These are phyloP conservation scores for Diadophis punctatus DNA, from an alignment of 2,113 vertebrate species.

Conservation along the genomic window DNA sequence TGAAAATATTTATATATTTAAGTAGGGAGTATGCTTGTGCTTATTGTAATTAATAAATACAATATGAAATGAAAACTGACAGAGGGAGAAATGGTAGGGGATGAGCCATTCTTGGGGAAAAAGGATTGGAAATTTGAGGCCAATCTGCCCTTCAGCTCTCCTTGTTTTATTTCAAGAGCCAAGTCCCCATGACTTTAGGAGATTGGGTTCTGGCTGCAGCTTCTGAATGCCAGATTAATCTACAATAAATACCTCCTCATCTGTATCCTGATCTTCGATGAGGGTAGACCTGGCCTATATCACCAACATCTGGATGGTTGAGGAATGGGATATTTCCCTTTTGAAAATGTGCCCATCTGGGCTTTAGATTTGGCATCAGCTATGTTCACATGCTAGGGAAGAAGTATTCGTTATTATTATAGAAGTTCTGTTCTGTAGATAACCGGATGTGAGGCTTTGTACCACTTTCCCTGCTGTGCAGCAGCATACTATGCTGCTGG, in stretches of 20 bases:
- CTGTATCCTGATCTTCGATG: background rate
- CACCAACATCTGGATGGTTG: background rate
- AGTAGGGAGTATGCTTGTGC: background rate
- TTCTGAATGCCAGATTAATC: background rate
- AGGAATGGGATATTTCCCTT: background rate
- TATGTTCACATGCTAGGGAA: background rate
- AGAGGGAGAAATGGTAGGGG: background rate
- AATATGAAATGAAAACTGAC: background rate
- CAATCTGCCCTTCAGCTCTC: background rate
- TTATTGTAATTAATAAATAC: background rate
- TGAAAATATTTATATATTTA: background rate
- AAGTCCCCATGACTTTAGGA: background rate
- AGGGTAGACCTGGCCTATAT: background rate
- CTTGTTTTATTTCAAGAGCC: background rate
- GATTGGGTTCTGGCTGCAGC: background rate
- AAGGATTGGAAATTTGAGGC: background rate
- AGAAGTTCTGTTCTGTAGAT: background rate
- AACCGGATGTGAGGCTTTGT: background rate
- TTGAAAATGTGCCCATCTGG: background rate
- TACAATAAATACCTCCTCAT: background rate
- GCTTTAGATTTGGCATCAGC: background rate
- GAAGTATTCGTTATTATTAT: background rate
- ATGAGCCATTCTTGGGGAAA: background rate
- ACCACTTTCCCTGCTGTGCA: background rate
- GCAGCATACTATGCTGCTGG: background rate